These are phyloP conservation scores for Lepidurus apus DNA, from an alignment of 1,140 invertebrate species.

Conservation along the genomic window DNA sequence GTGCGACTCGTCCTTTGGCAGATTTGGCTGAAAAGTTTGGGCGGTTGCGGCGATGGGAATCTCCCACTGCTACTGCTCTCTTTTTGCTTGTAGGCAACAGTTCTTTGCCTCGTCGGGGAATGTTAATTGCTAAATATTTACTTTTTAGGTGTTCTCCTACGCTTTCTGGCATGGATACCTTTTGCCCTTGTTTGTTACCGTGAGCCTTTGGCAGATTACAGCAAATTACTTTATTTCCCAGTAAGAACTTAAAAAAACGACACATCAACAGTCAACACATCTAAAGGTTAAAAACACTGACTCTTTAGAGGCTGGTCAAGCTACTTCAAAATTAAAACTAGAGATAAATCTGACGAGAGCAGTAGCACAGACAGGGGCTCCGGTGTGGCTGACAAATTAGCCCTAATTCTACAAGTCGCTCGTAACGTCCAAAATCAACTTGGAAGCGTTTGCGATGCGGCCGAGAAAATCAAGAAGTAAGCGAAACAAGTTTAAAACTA, in stretches of 20 bases:
- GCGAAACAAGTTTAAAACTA: not conserved
- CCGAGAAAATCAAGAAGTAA: slow-evolving; percentile 49
- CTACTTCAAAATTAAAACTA: slow-evolving; percentile 30
- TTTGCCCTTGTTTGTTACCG: slow-evolving; percentile 37
- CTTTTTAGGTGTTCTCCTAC: slow-evolving; percentile 31
- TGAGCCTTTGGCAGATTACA: slow-evolving; percentile 37
- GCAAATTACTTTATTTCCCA: slow-evolving; percentile 36
- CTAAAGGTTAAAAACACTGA: slow-evolving; percentile 13
- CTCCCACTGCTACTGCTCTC: slow-evolving; percentile 38
- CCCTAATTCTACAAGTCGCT: slow-evolving; percentile 46
- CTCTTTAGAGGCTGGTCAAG: slow-evolving; percentile 37
- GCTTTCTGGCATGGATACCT: slow-evolving; percentile 38
- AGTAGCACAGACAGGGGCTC: slow-evolving; percentile 38
- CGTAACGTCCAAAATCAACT: slow-evolving; percentile 47
- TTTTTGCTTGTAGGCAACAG: slow-evolving; percentile 34
- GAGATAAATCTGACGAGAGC: slow-evolving; percentile 32
- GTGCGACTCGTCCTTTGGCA: slow-evolving; percentile 24
- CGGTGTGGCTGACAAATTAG: slow-evolving; percentile 45
- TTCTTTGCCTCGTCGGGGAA: not conserved
- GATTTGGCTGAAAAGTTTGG: slow-evolving; percentile 23
- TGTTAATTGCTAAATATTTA: slow-evolving; percentile 24
- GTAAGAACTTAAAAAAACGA: slow-evolving; percentile 14
- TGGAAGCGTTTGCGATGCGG: slow-evolving; percentile 44
- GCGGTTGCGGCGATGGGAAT: slow-evolving; percentile 35
- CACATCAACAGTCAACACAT: not conserved